Evolutionary conservation across 2,888 invertebrate genomes (phyloP).

Genomic region (Tetanocera ferruginea): DNA sequence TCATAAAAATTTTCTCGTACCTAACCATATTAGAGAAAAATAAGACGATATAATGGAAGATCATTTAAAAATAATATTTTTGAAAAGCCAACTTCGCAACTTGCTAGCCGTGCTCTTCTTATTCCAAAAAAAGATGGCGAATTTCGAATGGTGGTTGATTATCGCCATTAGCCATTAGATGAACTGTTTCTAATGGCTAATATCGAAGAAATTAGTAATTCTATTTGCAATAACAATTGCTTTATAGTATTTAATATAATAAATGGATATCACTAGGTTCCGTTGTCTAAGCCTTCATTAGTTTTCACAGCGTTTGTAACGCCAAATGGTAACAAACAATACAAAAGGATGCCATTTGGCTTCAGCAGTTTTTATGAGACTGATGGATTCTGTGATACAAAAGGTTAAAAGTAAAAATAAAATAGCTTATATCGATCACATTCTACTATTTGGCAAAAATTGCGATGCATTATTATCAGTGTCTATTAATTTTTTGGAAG

Average conservation of each 20-base stretch:
- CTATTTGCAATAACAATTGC: no score
- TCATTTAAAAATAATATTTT: background rate
- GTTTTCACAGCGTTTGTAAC: background rate
- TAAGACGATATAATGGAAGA: constrained; percentile 17
- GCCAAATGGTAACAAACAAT: background rate
- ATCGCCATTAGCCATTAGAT: no score
- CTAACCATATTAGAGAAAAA: background rate
- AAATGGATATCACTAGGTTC: constrained; percentile 22
- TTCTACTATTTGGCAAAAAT: constrained; percentile 20
- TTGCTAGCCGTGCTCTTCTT: background rate
- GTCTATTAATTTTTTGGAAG: background rate
- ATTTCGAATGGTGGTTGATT: no score
- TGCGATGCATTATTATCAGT: background rate
- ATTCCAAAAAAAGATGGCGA: constrained; percentile 25
- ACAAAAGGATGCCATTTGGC: background rate
- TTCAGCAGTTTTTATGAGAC: background rate
- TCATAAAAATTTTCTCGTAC: no score
- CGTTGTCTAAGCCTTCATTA: background rate
- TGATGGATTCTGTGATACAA: background rate
- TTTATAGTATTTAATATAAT: constrained; percentile 32
- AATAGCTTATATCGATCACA: constrained; percentile 24
- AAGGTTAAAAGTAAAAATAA: constrained; percentile 13
- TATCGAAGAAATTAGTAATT: no score
- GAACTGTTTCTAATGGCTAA: constrained; percentile 22
- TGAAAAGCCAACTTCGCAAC: background rate